phyloP scores from a whole-genome alignment of 2,797 vertebrate genomes.

The Microctenopoma steveboyesi region DNA sequence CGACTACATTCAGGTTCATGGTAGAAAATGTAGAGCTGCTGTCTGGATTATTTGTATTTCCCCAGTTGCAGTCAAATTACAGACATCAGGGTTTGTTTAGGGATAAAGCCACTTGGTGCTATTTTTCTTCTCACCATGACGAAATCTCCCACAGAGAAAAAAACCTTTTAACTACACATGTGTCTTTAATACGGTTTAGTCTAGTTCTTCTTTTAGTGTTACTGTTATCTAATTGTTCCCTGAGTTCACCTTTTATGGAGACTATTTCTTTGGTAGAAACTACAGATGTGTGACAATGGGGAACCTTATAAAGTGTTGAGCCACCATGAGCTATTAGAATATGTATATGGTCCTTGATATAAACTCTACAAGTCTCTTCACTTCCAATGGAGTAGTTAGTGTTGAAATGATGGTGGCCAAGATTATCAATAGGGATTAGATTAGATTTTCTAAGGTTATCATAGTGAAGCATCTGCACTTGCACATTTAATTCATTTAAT shows the following conservation, averaged over 20 bases:
- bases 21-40: conserved; percentile 24
- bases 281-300: not conserved
- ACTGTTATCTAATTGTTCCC: not conserved
- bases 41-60: conserved; percentile 26
- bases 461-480: not conserved
- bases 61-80: conserved; percentile 10
- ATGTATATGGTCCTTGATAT: not conserved
- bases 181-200: not conserved
- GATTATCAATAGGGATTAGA: not conserved
- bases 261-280: not conserved
- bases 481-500: not conserved
- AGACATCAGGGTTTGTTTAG: conserved; percentile 26
- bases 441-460: not conserved
- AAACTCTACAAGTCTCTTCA: not conserved
- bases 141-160: conserved; percentile 1
- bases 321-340: not conserved
- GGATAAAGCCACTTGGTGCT: conserved; percentile 16
- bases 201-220: not conserved
- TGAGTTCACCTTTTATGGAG: conserved; percentile 5
- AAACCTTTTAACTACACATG: not conserved
- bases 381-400: not conserved
- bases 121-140: conserved; percentile 6
- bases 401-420: not conserved
- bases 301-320: not conserved
- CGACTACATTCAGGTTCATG: conserved; percentile 37